A percentile compares a stretch with the other conserved stretches of the same genome.
phyloP scores from a whole-genome alignment of 1,140 invertebrate species.

The Brachionus calyciflorus region DNA sequence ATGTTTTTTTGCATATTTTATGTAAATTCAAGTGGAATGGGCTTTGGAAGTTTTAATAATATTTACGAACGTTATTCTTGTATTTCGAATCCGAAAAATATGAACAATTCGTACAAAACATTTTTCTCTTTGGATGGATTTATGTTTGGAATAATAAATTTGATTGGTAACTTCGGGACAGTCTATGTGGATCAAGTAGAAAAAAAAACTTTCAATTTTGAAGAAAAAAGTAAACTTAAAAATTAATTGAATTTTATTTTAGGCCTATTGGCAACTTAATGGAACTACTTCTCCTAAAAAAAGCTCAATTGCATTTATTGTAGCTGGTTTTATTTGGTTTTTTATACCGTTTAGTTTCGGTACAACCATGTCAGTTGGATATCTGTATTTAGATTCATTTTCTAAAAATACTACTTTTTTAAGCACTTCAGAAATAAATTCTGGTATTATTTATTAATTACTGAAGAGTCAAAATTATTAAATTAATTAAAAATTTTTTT shows the following conservation, averaged over 20 bases:
- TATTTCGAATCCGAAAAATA: constrained; percentile 50
- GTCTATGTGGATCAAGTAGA: constrained; percentile 62
- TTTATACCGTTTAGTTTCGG: constrained; percentile 60
- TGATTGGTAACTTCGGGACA: constrained; percentile 60
- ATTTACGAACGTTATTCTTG: constrained; percentile 10
- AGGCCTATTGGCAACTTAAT: constrained; percentile 49
- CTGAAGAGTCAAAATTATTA: not conserved
- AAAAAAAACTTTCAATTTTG: constrained; percentile 59
- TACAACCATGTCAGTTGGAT: constrained; percentile 59
- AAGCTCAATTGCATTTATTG: constrained; percentile 59
- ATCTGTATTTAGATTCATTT: constrained; percentile 53
- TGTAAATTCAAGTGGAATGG: not conserved
- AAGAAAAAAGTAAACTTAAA: constrained; percentile 53
- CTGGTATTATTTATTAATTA: constrained; percentile 50
- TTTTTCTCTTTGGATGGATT: constrained; percentile 55
- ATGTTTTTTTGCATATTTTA: constrained; percentile 50
- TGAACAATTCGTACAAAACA: constrained; percentile 54
- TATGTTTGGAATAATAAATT: constrained; percentile 59
- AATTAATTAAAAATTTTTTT: not conserved
- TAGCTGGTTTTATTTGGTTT: constrained; percentile 60
- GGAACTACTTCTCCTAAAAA: constrained; percentile 48
- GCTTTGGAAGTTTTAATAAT: not conserved
- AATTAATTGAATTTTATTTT: too few species aligned
- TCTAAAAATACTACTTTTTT: constrained; percentile 51
- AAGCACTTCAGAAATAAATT: constrained; percentile 51